Evolutionary conservation across 2,113 vertebrate species (phyloP).

Genomic region (Galbula dea): DNA sequence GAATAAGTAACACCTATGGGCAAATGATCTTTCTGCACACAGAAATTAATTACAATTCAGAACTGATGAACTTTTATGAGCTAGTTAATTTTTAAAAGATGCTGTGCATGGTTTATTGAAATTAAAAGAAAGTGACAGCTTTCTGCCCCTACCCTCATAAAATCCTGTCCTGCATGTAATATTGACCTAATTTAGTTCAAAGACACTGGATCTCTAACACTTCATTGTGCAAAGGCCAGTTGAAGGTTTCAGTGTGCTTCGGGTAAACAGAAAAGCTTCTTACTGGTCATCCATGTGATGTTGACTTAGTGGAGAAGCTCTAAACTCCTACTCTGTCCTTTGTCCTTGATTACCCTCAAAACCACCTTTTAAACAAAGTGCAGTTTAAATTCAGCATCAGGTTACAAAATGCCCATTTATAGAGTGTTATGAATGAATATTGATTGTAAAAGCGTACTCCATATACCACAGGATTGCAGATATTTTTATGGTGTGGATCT

Average conservation of each 20-base stretch:
- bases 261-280: background rate
- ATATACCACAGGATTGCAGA: background rate
- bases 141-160: slow-evolving; percentile 59
- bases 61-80: slow-evolving; percentile 70
- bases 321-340: background rate
- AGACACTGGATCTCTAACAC: background rate
- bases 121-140: slow-evolving; percentile 63
- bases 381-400: background rate
- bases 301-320: background rate
- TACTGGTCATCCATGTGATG: background rate
- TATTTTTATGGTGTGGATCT: slow-evolving; percentile 34
- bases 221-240: background rate
- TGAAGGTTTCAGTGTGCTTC: slow-evolving; percentile 22
- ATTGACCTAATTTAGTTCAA: slow-evolving; percentile 54
- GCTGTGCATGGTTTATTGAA: slow-evolving; percentile 67
- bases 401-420: slow-evolving; percentile 22
- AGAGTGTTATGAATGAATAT: slow-evolving; percentile 45
- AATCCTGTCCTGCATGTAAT: slow-evolving; percentile 54
- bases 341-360: slow-evolving; percentile 43
- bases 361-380: background rate
- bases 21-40: slow-evolving; percentile 55
- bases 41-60: slow-evolving; percentile 67
- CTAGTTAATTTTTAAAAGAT: slow-evolving; percentile 70
- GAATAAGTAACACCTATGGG: slow-evolving; percentile 63
- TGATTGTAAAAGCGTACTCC: background rate